A percentile compares a stretch with the other conserved stretches of the same genome.
phyloP scores from a whole-genome alignment of 2,113 vertebrate species.

The Equus przewalskii region DNA sequence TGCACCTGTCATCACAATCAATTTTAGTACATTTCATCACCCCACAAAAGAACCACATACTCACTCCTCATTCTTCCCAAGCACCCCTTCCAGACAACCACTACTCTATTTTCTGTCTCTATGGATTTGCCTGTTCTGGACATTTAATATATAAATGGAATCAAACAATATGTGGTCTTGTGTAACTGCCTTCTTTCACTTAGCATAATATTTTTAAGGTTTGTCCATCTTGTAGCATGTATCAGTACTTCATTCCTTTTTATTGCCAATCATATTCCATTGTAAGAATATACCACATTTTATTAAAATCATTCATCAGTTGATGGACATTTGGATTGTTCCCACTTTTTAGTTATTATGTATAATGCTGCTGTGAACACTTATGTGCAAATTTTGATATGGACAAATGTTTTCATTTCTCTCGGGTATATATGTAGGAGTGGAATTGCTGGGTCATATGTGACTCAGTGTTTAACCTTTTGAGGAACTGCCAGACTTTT shows the following conservation, averaged over 20 bases:
- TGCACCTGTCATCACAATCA: neutral
- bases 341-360: neutral
- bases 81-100: neutral
- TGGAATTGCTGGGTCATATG: neutral
- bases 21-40: neutral
- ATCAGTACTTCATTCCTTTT: neutral
- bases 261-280: neutral
- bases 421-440: neutral
- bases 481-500: neutral
- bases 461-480: neutral
- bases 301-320: neutral
- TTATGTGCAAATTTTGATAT: neutral
- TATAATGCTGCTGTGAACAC: neutral
- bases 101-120: neutral
- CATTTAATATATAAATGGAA: neutral
- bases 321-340: neutral
- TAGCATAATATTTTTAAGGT: neutral
- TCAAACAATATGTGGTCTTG: neutral
- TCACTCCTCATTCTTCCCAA: neutral
- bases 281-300: neutral
- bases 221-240: neutral
- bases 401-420: conserved; percentile 9
- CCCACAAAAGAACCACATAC: neutral
- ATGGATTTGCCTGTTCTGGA: neutral
- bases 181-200: neutral